Conservation (phyloP, 1,140 invertebrate species). For the Euglossa dilemma region DNA sequence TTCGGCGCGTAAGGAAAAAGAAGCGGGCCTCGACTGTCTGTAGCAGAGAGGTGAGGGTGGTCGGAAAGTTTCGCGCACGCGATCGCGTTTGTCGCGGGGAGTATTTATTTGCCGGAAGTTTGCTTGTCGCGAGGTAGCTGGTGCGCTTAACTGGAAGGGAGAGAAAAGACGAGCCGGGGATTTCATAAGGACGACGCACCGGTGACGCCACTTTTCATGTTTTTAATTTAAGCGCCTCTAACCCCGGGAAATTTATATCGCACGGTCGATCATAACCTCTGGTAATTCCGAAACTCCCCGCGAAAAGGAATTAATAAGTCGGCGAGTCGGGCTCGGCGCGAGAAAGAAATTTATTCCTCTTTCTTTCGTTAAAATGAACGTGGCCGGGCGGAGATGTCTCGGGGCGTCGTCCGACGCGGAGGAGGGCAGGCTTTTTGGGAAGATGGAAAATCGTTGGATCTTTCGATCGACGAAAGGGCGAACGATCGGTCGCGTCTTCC, state of each 20-base stretch:
- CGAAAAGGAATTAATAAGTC: conserved; percentile 18
- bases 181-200: conserved; percentile 26
- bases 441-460: conserved; percentile 40
- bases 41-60: no score
- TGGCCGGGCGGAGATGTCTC: no score
- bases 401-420: no score
- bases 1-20: not conserved
- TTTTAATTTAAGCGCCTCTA: conserved; percentile 16
- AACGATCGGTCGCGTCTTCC: conserved; percentile 3
- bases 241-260: conserved; percentile 12
- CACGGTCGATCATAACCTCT: not conserved
- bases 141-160: not conserved
- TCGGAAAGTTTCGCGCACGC: not conserved
- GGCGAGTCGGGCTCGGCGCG: no score
- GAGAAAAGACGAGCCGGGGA: not conserved
- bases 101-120: conserved; percentile 11
- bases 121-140: not conserved
- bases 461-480: conserved; percentile 43
- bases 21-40: no score
- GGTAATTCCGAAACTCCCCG: not conserved
- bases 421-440: no score
- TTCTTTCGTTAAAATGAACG: no score
- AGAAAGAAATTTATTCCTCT: no score
- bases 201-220: not conserved
- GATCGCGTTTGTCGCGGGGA: no score